Conservation (phyloP, 1,140 invertebrate genomes). For the Chrysomallon squamiferum region DNA sequence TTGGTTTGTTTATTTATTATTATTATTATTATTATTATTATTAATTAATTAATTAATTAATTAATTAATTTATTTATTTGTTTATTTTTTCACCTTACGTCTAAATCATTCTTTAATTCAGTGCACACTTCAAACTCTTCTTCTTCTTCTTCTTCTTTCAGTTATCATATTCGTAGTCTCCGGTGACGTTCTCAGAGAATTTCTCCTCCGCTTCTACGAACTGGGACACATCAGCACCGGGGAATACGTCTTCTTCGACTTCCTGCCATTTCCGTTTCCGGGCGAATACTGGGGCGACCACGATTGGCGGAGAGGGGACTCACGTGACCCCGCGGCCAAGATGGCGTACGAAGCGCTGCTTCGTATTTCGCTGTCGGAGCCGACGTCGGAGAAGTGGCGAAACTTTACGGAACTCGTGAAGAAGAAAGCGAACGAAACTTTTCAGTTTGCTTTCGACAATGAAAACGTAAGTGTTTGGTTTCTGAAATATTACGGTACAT, state of each 20-base stretch:
- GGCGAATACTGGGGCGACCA: conserved; percentile 44
- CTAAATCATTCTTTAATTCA: too few species aligned
- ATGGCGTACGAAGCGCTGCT: conserved; percentile 86
- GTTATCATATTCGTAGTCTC: conserved; percentile 84
- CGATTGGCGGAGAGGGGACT: conserved; percentile 34
- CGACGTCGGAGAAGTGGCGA: conserved; percentile 64
- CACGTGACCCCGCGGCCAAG: conserved; percentile 68
- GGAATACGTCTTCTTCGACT: conserved; percentile 86
- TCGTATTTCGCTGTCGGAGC: conserved; percentile 81
- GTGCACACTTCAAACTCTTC: too few species aligned
- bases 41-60: too few species aligned
- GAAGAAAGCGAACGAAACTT: conserved; percentile 75
- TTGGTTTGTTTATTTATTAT: too few species aligned
- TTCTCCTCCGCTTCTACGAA: conserved; percentile 83
- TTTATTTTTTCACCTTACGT: too few species aligned
- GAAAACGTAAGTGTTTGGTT: conserved; percentile 40
- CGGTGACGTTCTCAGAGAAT: conserved; percentile 80
- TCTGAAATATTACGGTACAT: too few species aligned
- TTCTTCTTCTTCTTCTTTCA: conserved; percentile 61
- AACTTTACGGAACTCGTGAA: conserved; percentile 79
- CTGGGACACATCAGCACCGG: conserved; percentile 83
- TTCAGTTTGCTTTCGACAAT: conserved; percentile 68
- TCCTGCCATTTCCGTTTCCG: conserved; percentile 79
- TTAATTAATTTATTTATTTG: too few species aligned
- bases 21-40: too few species aligned